Evolutionary conservation across 2,888 invertebrate species (phyloP).

Genomic region (Melanotus villosus): DNA sequence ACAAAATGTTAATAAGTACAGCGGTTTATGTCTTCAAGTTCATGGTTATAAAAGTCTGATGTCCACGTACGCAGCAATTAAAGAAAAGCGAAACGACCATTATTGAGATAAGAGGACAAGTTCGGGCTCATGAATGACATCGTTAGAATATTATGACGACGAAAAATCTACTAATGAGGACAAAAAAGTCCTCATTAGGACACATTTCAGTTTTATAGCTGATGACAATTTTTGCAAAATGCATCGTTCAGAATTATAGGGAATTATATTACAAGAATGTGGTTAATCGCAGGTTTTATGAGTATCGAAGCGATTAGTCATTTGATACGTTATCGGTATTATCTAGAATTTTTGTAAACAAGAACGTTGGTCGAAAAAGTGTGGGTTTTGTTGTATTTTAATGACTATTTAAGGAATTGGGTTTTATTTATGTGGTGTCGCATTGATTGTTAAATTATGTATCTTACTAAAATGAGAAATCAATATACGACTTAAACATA

Average conservation of each 20-base stretch:
- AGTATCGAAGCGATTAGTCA: background rate
- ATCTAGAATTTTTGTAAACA: background rate
- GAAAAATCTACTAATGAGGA: slow-evolving; percentile 20
- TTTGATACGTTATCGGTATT: slow-evolving; percentile 11
- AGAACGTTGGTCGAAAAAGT: background rate
- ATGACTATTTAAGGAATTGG: background rate
- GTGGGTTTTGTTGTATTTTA: background rate
- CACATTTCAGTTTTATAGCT: slow-evolving; percentile 8
- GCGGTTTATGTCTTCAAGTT: slow-evolving; percentile 6
- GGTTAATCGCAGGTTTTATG: background rate
- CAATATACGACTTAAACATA: background rate
- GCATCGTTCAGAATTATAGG: background rate
- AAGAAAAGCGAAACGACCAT: slow-evolving; percentile 16
- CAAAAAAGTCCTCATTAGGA: slow-evolving; percentile 17
- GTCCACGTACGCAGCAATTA: slow-evolving; percentile 16
- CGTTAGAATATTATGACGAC: slow-evolving; percentile 22
- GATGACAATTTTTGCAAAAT: background rate
- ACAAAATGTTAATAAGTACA: slow-evolving; percentile 5
- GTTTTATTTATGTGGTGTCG: background rate
- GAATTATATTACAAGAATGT: background rate
- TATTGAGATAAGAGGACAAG: slow-evolving; percentile 21
- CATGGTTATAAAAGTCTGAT: background rate
- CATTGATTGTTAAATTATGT: background rate
- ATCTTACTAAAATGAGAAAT: background rate
- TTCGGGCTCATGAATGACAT: slow-evolving; percentile 21